Conservation (phyloP, 2,888 invertebrate species). For the Shargacucullia verbasci region DNA sequence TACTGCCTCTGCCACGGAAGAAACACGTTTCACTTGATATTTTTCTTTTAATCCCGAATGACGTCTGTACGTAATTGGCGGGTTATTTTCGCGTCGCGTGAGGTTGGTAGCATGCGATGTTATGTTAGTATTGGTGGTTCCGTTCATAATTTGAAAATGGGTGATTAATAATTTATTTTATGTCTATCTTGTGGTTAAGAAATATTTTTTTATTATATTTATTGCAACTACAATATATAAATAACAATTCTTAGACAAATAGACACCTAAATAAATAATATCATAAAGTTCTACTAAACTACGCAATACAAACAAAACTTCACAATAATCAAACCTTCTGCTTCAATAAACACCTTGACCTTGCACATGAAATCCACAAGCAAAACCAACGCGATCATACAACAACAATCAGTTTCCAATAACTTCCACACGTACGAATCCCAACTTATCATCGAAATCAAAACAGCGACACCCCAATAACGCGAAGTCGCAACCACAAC, state of each 20-base stretch:
- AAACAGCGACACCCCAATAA: conserved; percentile 65
- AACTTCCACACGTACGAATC: conserved; percentile 46
- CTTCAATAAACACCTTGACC: conserved; percentile 18
- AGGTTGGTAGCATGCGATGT: conserved; percentile 58
- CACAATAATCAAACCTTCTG: conserved; percentile 24
- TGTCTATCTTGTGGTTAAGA: too few species aligned
- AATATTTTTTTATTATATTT: too few species aligned
- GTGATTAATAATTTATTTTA: neutral
- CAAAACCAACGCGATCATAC: conserved; percentile 38
- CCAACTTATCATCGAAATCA: conserved; percentile 58
- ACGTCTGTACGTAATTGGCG: conserved; percentile 67
- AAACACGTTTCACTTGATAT: conserved; percentile 70
- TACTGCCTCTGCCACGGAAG: conserved; percentile 76
- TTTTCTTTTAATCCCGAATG: conserved; percentile 76
- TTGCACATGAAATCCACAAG: conserved; percentile 10
- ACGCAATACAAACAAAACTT: conserved; percentile 21
- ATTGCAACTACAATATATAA: too few species aligned
- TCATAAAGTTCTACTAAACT: too few species aligned
- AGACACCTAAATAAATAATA: too few species aligned
- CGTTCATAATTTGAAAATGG: conserved; percentile 20
- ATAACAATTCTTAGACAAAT: too few species aligned
- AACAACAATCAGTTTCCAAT: conserved; percentile 54
- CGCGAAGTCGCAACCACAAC: conserved; percentile 73
- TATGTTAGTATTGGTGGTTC: conserved; percentile 38
- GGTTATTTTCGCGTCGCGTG: conserved; percentile 68